Evolutionary conservation across 2,888 invertebrate species (phyloP), one percentile per base, ranked within the genome.

Genomic region (Heliconius ismenius): DNA sequence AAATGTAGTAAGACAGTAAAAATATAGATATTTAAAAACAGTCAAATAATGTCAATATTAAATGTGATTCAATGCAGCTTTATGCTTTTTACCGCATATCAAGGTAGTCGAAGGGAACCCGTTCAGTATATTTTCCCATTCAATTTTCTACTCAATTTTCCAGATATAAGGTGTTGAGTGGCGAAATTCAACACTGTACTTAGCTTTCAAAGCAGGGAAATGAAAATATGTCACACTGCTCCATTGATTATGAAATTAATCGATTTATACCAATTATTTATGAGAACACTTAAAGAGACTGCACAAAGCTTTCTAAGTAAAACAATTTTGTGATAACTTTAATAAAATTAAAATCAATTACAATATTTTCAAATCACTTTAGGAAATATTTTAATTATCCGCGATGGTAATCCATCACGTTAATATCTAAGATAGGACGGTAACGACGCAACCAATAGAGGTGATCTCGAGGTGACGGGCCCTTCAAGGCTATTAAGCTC

Each of bases 401-500:
- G n/a, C 21, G 58, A n/a, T 64, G 58, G 39, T 49, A 26, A 26
- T 72, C 36, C 28, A 73, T 76, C 65, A 72, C 18, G 18, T 24
- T 32, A 73, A 76, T 65, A 65, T 76, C 65, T 39, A n/a, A 65
- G 70, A 26, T 65, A 58, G 21, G 70, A 58, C 65, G 64, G 28
- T 76, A 76, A 76, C 67, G 65, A 76, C 28, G 64, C 65, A 72
- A 26, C 65, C 65, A 58, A 73, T 76, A 76, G 28, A 65, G 43
- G 58, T 76, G 76, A 73, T 72, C 64, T 72, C 75, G 68, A 75
- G 72, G 72, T 58, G 76, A 72, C 65, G 64, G 49, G 72, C 73
- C 76, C 72, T 76, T 73, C 32, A 72, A 65, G 60, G 70, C 65
- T 76, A 76, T 73, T 76, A 76, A 73, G 63, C 65, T 73, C 65